Base-by-base conservation (phyloP, 30 jellyfish, hydroid and myxozoan genomes). In the Mastigias papua region DNA sequence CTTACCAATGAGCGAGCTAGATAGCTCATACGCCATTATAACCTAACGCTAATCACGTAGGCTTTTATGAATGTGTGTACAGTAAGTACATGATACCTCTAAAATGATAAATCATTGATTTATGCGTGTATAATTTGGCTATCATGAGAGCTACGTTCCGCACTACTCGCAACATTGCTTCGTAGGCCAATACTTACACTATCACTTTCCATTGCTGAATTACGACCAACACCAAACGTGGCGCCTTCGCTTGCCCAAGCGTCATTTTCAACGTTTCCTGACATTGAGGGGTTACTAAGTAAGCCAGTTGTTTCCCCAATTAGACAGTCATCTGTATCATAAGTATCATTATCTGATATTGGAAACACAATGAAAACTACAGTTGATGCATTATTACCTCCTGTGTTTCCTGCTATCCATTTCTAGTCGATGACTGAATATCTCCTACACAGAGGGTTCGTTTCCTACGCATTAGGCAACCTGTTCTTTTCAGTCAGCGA, bases 291-390 rank as follows among this genome's bases (percentile, higher is more conserved):
- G 3, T 42, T 63, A 25, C 23, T 25, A 13, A 27, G 74, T 22
- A 63, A 27, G 42, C 74, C 26, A 20, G 74, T 63, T 63, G 74
- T 63, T 8, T 63, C 74, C 42, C 74, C 74, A 25, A 63, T 20
- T 63, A 63, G 74, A 25, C 74, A 63, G 20, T 63, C 74, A 27
- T 63, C 74, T 63, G 46, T 10, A 63, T 27, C 74, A 63, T 63
- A n/a, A 25, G 8, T 19, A 5, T 23, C 30, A 6, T 23, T 23
- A 23, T 6, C 8, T 17, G 74, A 63, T 20, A 63, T 54, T 16
- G 67, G 67, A 3, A 42, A 15, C 54, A 42, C 7, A 42, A 15
- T 42, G 54, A n/a, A n/a, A n/a, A n/a, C n/a, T n/a, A n/a, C n/a
- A n/a, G n/a, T n/a, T n/a, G n/a, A n/a, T n/a, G n/a, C n/a, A n/a